A percentile compares a stretch with the other conserved stretches of the same genome.
phyloP scores from a whole-genome alignment of 2,797 vertebrate species.

The Eulemur mongoz region DNA sequence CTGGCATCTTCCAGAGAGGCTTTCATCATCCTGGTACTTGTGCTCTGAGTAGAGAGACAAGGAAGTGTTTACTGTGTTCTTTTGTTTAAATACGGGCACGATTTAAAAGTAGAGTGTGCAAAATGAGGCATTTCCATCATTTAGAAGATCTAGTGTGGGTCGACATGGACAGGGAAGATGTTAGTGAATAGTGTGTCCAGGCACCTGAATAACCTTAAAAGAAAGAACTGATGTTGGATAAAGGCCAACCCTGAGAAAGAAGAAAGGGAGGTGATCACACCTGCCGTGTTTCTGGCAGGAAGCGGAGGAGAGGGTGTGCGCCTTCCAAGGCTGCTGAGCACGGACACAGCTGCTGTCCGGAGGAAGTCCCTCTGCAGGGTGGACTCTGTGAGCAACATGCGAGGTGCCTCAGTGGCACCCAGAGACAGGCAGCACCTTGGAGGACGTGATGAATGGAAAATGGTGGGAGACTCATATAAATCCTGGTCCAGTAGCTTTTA shows the following conservation, averaged over 20 bases:
- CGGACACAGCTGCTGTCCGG: slow-evolving; percentile 55
- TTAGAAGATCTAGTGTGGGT: not conserved
- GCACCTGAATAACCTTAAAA: not conserved
- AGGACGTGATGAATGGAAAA: not conserved
- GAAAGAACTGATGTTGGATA: not conserved
- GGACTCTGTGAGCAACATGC: slow-evolving; percentile 24
- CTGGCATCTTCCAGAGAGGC: not conserved
- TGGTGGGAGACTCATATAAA: not conserved
- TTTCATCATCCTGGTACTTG: not conserved
- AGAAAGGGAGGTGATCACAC: not conserved
- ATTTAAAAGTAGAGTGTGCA: not conserved
- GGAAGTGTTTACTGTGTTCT: not conserved
- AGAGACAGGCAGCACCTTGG: not conserved
- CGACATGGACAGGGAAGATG: not conserved
- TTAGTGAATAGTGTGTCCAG: not conserved
- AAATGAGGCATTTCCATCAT: not conserved
- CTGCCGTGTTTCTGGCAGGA: not conserved
- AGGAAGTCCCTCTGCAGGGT: slow-evolving; percentile 70
- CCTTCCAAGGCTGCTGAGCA: slow-evolving; percentile 72
- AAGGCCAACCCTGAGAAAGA: not conserved
- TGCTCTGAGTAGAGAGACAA: not conserved
- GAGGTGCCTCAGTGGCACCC: not conserved
- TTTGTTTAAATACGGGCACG: not conserved
- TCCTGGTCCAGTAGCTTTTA: not conserved
- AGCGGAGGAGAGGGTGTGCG: slow-evolving; percentile 28